Base-by-base conservation (phyloP, 2,797 vertebrate genomes). In the Falco rusticolus region DNA sequence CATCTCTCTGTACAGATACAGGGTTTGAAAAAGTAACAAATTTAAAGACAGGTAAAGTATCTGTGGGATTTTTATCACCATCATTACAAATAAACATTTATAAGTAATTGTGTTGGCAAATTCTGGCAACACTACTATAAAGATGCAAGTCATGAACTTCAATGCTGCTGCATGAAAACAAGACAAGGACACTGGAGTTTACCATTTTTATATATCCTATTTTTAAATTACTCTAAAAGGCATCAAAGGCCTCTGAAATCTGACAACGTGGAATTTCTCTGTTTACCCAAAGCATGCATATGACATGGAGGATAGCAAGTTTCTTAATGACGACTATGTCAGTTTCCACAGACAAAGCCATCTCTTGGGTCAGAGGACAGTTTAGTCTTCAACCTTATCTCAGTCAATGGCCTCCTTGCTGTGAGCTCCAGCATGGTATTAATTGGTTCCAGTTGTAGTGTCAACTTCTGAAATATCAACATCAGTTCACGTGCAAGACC, bases 381-480 rank as follows among this genome's bases (percentile, higher is more conserved):
- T 90, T 96, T 94, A 95, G 83, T 96, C 93, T 96, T 60, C 29
- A 31, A 47, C 45, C 53, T 93, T 90, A 90, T 87, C 90, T 87
- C 78, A 87, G 85, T 43, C 77, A 68, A 16, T 90, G 90, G 71
- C 75, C 61, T 94, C 75, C 84, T 75, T 4, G 4, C 61, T 93
- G 78, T 75, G 86, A 63, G 84, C 65, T 90, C 78, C 89, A 89
- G 72, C 53, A 78, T 57, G n/a, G 57, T 89, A 92, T 74, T 93
- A 97, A 96, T 94, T 91, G 61, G 37, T 93, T 95, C 86, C 90
- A 96, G 78, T 78, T 94, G 85, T 21, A 77, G 64, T 10, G 20
- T 16, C 50, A 71, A 74, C 84, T 96, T 92, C 84, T 68, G 81
- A 85, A 93, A 92, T 87, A 93, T 29, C 86, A 95, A 78, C 86